Base-by-base conservation (phyloP, 2,888 invertebrate genomes). In the Cecidostiba fungosa region DNA sequence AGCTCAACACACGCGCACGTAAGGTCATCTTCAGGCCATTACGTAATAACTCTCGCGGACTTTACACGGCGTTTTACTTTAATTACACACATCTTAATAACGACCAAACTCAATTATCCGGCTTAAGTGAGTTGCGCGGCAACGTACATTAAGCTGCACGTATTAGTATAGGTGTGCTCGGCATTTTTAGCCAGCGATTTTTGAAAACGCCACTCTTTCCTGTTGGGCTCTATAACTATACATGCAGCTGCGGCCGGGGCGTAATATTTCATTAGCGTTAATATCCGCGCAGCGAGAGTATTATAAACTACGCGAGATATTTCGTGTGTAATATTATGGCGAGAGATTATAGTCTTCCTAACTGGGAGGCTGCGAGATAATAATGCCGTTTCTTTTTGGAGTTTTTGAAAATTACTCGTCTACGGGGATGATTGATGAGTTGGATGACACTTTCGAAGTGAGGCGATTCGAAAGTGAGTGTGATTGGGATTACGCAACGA, bases 21-120 rank as follows among this genome's bases (percentile, higher is more conserved):
- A 59, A 59, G 23, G 77, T 59, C 32, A 36, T 36, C 39, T 36
- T n/a, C 23, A 23, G 23, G 36, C 32, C 29, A 23, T 77, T 77
- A 36, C 77, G 12, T 12, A 77, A 77, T 32, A 19, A n/a, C 4
- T n/a, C n/a, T 0, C 16, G 16, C 19, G 29, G 29, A 50, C 50
- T 76, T 32, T 29, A 14, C 39, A 12, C 54, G 23, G 59, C 54
- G 36, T 72, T 83, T 83, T 62, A 77, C 83, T 83, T 83, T 83
- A 77, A 83, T 83, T 83, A 72, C n/a, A 32, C 12, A 32, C n/a
- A 29, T 77, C 69, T 77, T 72, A 83, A 83, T 83, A 77, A 72
- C 39, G 70, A 54, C 39, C 26, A 59, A 83, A 77, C 72, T 83
- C 29, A 83, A 83, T 83, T 83, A 83, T 72, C 32, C 36, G 43